Evolutionary conservation across 1,140 invertebrate species (phyloP).

Genomic region (Cylas formicarius): DNA sequence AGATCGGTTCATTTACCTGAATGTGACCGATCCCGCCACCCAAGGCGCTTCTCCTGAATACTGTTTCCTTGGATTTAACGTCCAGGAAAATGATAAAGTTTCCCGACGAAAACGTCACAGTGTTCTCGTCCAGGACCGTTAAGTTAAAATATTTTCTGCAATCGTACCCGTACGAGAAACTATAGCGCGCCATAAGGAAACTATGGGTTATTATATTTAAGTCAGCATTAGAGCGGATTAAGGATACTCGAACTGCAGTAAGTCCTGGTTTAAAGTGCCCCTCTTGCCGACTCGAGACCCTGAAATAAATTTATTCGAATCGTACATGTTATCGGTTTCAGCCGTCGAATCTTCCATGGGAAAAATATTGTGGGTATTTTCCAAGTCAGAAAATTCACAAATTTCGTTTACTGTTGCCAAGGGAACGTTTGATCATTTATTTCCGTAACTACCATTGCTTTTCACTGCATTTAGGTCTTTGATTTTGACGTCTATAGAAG

Average conservation of each 20-base stretch:
- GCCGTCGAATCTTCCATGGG: conserved; percentile 6
- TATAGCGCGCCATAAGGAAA: conserved; percentile 35
- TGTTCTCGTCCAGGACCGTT: conserved; percentile 61
- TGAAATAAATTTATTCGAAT: conserved; percentile 36
- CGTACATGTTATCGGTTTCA: conserved; percentile 22
- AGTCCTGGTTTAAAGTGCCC: conserved; percentile 33
- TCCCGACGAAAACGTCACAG: conserved; percentile 70
- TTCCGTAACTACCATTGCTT: too few species aligned
- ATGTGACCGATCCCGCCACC: conserved; percentile 75
- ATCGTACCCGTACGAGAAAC: conserved; percentile 83
- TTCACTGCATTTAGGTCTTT: too few species aligned
- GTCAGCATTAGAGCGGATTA: too few species aligned
- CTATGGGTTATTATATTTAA: conserved; percentile 6
- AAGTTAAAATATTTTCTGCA: conserved; percentile 74
- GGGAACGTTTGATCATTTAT: too few species aligned
- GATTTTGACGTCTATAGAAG: too few species aligned
- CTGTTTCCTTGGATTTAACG: conserved; percentile 54
- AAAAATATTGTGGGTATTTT: neutral
- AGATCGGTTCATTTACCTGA: conserved; percentile 45
- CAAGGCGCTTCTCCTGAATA: conserved; percentile 62
- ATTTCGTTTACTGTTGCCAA: too few species aligned
- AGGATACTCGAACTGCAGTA: conserved; percentile 41
- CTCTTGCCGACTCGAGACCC: conserved; percentile 30
- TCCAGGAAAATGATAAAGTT: conserved; percentile 73
- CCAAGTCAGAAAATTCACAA: too few species aligned